A percentile compares a stretch with the other conserved stretches of the same genome.
Conservation (phyloP, 2,888 invertebrate genomes). For the Torymus aiolomorphi region DNA sequence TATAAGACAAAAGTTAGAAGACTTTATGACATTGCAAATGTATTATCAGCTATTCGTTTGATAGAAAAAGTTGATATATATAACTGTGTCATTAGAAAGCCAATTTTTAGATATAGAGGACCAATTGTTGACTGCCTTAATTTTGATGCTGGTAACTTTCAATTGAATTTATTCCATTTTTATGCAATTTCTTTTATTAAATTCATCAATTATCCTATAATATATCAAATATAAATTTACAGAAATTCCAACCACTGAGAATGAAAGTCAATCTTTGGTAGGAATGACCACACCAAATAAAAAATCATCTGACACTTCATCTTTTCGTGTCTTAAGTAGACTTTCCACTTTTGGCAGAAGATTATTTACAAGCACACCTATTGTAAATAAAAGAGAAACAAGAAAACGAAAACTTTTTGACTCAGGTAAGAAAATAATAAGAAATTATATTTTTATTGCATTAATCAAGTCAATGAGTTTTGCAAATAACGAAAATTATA, state of each 20-base stretch:
- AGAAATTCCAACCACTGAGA: conserved; percentile 61
- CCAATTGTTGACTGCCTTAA: conserved; percentile 69
- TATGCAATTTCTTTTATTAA: conserved; percentile 12
- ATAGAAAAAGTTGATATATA: conserved; percentile 83
- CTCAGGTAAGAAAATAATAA: conserved; percentile 56
- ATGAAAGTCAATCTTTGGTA: conserved; percentile 57
- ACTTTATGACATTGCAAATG: conserved; percentile 87
- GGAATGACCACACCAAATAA: conserved; percentile 65
- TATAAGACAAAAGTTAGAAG: conserved; percentile 84
- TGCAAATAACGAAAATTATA: not conserved
- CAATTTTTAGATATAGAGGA: conserved; percentile 82
- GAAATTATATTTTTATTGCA: not conserved
- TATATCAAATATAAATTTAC: not conserved
- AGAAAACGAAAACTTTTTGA: conserved; percentile 65
- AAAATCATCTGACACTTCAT: conserved; percentile 33
- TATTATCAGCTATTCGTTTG: conserved; percentile 84
- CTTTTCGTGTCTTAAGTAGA: conserved; percentile 49
- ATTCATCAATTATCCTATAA: conserved; percentile 23
- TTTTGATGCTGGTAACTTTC: conserved; percentile 60
- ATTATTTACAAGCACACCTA: conserved; percentile 59
- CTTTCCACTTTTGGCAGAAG: conserved; percentile 23
- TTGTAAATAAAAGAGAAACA: conserved; percentile 61
- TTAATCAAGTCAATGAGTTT: not conserved
- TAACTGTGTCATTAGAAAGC: conserved; percentile 80
- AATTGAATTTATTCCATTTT: not conserved